phyloP scores from a whole-genome alignment of 1,140 invertebrate genomes.

The Megathymus violae region DNA sequence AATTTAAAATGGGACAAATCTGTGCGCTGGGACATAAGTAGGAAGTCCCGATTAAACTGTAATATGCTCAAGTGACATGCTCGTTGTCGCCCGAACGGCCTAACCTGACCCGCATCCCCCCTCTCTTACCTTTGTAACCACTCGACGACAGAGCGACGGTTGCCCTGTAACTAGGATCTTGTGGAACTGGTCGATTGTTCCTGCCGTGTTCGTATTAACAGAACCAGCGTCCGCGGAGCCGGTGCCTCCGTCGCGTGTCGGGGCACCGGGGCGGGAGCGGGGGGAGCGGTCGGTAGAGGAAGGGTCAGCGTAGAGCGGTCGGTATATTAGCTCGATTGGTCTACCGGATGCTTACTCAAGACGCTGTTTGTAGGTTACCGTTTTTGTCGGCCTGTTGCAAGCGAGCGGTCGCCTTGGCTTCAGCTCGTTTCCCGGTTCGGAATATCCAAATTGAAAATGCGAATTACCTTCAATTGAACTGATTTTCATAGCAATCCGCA shows the following conservation, averaged over 20 bases:
- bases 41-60: conserved; percentile 77
- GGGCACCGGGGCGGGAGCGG: neutral
- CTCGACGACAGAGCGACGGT: conserved; percentile 7
- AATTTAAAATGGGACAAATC: conserved; percentile 77
- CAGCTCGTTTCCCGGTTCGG: conserved; percentile 35
- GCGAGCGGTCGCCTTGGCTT: conserved; percentile 44
- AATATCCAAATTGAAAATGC: too few species aligned
- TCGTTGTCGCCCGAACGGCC: conserved; percentile 56
- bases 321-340: conserved; percentile 74
- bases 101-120: conserved; percentile 49
- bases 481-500: too few species aligned
- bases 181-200: conserved; percentile 19
- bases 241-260: neutral
- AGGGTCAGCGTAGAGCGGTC: conserved; percentile 51
- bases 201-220: neutral
- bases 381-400: conserved; percentile 54
- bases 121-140: conserved; percentile 38
- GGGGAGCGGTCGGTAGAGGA: conserved; percentile 32
- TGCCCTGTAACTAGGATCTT: conserved; percentile 24
- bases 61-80: conserved; percentile 76
- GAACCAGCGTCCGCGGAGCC: neutral
- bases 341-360: conserved; percentile 74
- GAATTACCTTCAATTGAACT: too few species aligned
- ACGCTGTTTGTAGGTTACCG: conserved; percentile 58
- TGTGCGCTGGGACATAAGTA: conserved; percentile 67